Evolutionary conservation across 2,113 vertebrate species (phyloP), one percentile per base, ranked within the genome.

Genomic region (Siphamia tubifer): DNA sequence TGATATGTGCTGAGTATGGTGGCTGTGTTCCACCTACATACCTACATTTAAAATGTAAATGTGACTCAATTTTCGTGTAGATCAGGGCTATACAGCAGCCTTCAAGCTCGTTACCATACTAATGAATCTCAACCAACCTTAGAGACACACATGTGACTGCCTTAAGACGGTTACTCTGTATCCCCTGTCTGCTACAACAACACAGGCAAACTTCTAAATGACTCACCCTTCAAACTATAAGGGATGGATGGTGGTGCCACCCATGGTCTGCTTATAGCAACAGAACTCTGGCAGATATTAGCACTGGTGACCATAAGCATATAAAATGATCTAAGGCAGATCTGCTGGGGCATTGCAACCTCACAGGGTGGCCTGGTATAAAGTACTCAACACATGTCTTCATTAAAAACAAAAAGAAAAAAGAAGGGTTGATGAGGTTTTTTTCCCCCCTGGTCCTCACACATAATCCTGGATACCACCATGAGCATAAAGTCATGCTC

Each of bases 381-480:
- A 58, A 36, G 27, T 5, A 12, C 27, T 13, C 21, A 36, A 47
- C 64, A 62, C 44, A 68, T 51, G 49, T 31, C 52, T 8, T 83
- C 60, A 82, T 82, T 64, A 76, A 67, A 36, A 30, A 11, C 12
- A 36, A n/a, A n/a, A n/a, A n/a, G n/a, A n/a, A n/a, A n/a, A n/a
- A n/a, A n/a, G n/a, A n/a, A n/a, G n/a, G n/a, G n/a, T n/a, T n/a
- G n/a, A n/a, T 39, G 12, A 28, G 21, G 21, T 25, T 65, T 34
- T 30, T 27, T 51, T 39, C 17, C n/a, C n/a, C 4, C 6, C 39
- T 47, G n/a, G 28, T 53, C 45, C 12, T 44, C 39, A 5, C 27
- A 9, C 40, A 39, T 16, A 31, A 21, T 20, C 43, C 31, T 13
- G 15, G 54, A 28, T 24, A 17, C 57, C 17, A 15, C 58, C 25